Percentiles rank a stretch among this genome's conserved stretches.
phyloP scores from a whole-genome alignment of 53 echinoderm and acorn worm genomes.

The Holothuria scabra region DNA sequence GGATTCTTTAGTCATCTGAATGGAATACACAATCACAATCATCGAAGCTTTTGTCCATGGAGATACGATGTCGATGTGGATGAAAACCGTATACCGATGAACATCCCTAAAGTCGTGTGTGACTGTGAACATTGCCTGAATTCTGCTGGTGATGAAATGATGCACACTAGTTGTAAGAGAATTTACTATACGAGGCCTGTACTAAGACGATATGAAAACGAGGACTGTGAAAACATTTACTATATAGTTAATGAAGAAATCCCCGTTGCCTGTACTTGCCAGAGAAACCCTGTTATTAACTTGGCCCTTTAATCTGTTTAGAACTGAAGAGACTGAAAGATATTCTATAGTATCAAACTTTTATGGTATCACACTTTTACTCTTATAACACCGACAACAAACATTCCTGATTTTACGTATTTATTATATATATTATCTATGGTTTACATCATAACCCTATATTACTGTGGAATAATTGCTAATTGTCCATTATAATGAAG shows the following conservation, averaged over 20 bases:
- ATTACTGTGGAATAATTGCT: too few species aligned
- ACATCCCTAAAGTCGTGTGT: background rate
- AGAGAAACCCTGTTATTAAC: background rate
- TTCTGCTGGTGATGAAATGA: background rate
- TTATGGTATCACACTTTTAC: too few species aligned
- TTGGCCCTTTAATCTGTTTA: too few species aligned
- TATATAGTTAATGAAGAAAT: background rate
- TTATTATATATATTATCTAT: too few species aligned
- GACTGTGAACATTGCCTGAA: background rate
- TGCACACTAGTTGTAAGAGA: background rate
- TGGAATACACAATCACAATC: slow-evolving; percentile 1
- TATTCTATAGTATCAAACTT: too few species aligned
- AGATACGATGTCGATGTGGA: background rate
- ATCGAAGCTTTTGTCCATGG: slow-evolving; percentile 18
- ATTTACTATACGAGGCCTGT: background rate
- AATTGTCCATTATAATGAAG: too few species aligned
- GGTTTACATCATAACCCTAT: too few species aligned
- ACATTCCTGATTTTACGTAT: too few species aligned
- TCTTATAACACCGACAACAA: too few species aligned
- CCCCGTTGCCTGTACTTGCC: slow-evolving; percentile 26
- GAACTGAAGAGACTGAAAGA: too few species aligned
- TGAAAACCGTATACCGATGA: slow-evolving; percentile 9
- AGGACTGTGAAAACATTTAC: slow-evolving; percentile 6
- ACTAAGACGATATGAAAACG: background rate
- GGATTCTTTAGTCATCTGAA: background rate